Base-by-base conservation (phyloP, 2,888 invertebrate species). In the Campoplex capitator region DNA sequence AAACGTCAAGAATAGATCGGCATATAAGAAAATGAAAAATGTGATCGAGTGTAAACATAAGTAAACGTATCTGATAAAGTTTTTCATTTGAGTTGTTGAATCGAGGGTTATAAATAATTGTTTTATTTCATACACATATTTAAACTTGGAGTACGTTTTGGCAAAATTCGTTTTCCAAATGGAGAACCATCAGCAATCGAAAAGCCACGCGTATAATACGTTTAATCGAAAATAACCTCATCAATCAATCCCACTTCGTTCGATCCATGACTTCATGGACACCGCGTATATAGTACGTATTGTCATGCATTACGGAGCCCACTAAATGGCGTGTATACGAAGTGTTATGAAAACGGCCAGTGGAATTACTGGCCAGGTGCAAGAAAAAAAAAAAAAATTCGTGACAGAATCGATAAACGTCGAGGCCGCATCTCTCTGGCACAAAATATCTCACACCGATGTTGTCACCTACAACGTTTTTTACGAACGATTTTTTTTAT, bases 351-450 rank as follows among this genome's bases (percentile, higher is more conserved):
- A 71, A 83, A n/a, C 42, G n/a, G 42, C 8, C 74, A 58, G 54
- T 32, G 62, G 62, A 84, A 84, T 78, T 70, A 79, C 84, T 75
- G 58, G 35, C 32, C 68, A 18, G 38, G 51, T 65, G 7, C 4
- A 38, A 6, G 1, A 6, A 6, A 38, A 38, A 38, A 38, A 56
- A 54, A 68, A n/a, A 70, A 74, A 70, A 73, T 65, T 68, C 74
- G 78, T 70, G 73, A 81, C 35, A 56, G 35, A 73, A 74, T 81
- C 81, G 77, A 82, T 81, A 82, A 81, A 74, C 32, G 76, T 79
- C 70, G 11, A 32, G 68, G 16, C 35, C 45, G 56, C 23, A 68
- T 75, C 18, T 51, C 65, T 13, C n/a, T 23, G 23, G 23, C 56
- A 84, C 67, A 73, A 74, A 79, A 80, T 13, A 79, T 65, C 28